A percentile compares a stretch with the other conserved stretches of the same genome.
These are phyloP conservation scores for Catostylus mosaicus DNA, from an alignment of 30 jellyfish, hydroid and myxozoan species.

Conservation along the genomic window DNA sequence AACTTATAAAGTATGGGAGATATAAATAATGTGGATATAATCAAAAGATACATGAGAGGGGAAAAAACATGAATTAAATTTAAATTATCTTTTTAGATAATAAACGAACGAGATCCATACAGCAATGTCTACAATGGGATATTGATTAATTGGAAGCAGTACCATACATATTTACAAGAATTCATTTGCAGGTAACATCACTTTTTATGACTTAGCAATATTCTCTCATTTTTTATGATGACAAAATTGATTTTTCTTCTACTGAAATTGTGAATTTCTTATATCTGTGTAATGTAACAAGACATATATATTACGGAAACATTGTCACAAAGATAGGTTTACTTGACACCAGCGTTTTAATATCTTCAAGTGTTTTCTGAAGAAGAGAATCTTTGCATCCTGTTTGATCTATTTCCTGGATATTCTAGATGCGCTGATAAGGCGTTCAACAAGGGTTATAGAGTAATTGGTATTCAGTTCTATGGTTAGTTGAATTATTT, in stretches of 20 bases:
- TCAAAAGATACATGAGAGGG: too few species aligned
- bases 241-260: too few species aligned
- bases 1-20: too few species aligned
- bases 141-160: constrained; percentile 51
- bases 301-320: too few species aligned
- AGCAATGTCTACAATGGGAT: constrained; percentile 67
- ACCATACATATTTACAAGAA: constrained; percentile 55
- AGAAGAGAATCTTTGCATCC: too few species aligned
- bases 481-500: constrained; percentile 57
- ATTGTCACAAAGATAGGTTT: too few species aligned
- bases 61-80: not conserved
- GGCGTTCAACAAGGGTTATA: constrained; percentile 72
- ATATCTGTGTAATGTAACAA: too few species aligned
- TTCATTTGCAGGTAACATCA: constrained; percentile 67
- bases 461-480: constrained; percentile 75
- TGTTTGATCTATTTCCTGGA: not conserved
- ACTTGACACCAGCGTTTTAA: too few species aligned
- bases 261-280: too few species aligned
- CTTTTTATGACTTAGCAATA: not conserved
- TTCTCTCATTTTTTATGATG: not conserved
- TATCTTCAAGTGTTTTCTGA: too few species aligned
- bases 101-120: constrained; percentile 72
- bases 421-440: constrained; percentile 72
- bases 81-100: constrained; percentile 32
- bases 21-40: too few species aligned